These are phyloP conservation scores for Papilio helenus DNA, from an alignment of 1,140 invertebrate species.

Conservation along the genomic window DNA sequence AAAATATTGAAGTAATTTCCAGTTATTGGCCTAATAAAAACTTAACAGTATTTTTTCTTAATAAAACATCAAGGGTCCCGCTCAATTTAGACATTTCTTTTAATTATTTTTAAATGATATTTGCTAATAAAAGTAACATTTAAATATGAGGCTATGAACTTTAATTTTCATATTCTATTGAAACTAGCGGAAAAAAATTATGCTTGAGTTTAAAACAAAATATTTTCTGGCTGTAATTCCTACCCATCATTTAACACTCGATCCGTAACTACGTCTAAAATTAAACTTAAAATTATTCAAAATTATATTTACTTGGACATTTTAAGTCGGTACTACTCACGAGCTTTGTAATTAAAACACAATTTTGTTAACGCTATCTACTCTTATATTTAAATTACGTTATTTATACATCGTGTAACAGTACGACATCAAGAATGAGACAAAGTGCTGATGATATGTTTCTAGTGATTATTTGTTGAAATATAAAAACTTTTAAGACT, in stretches of 20 bases:
- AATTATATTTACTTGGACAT: slow-evolving; percentile 37
- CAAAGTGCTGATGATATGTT: slow-evolving; percentile 77
- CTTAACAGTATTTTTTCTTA: slow-evolving; percentile 34
- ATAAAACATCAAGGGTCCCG: slow-evolving; percentile 51
- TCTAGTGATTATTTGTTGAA: slow-evolving; percentile 68
- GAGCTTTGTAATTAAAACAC: slow-evolving; percentile 22
- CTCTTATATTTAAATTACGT: slow-evolving; percentile 54
- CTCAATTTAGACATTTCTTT: slow-evolving; percentile 52
- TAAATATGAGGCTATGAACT: no score
- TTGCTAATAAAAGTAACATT: slow-evolving; percentile 18
- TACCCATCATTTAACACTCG: neutral
- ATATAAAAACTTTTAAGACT: slow-evolving; percentile 74
- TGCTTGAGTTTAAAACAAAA: neutral
- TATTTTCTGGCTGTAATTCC: neutral
- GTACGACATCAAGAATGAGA: slow-evolving; percentile 73
- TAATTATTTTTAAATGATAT: slow-evolving; percentile 38
- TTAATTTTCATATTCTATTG: neutral
- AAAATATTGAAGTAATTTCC: neutral
- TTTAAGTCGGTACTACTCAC: slow-evolving; percentile 30
- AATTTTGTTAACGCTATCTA: slow-evolving; percentile 72
- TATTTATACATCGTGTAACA: slow-evolving; percentile 67
- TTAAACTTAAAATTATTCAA: slow-evolving; percentile 1
- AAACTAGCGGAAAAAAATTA: neutral
- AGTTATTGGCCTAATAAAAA: neutral
- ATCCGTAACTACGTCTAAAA: slow-evolving; percentile 13